Conservation (phyloP, 2,113 vertebrate species). For the Callithrix jacchus region DNA sequence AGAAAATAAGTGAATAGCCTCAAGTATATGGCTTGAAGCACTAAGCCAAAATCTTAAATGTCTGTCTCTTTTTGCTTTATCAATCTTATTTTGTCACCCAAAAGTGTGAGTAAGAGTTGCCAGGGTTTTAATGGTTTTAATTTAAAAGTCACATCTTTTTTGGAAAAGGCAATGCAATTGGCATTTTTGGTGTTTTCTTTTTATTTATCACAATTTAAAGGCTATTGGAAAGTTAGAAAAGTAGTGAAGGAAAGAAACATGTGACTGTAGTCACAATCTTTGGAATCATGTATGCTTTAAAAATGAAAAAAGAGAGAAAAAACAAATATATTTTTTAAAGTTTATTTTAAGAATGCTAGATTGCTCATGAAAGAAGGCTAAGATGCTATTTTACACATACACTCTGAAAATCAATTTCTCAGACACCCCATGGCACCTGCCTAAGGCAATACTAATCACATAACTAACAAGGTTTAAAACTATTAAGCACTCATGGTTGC, state of each 20-base stretch:
- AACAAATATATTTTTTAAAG: not conserved
- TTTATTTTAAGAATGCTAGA: not conserved
- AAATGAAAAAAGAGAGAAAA: not conserved
- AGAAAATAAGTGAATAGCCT: slow-evolving; percentile 18
- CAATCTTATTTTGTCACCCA: slow-evolving; percentile 63
- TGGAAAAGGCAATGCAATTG: slow-evolving; percentile 66
- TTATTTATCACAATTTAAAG: slow-evolving; percentile 72
- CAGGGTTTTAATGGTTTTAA: slow-evolving; percentile 68
- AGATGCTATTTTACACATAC: not conserved
- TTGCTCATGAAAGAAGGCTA: not conserved
- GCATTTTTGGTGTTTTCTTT: slow-evolving; percentile 65
- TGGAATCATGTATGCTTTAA: not conserved
- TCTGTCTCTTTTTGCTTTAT: slow-evolving; percentile 54
- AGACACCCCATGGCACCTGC: not conserved
- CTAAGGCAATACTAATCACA: not conserved
- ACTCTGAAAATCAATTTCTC: slow-evolving; percentile 36
- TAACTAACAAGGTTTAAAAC: not conserved
- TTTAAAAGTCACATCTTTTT: slow-evolving; percentile 75
- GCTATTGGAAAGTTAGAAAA: slow-evolving; percentile 60
- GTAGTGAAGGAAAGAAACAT: slow-evolving; percentile 34
- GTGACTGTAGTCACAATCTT: slow-evolving; percentile 46
- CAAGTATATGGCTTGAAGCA: not conserved
- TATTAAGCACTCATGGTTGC: not conserved
- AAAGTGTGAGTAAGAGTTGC: slow-evolving; percentile 68
- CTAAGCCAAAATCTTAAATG: slow-evolving; percentile 39